Percentiles rank a stretch among this genome's conserved stretches.
Conservation (phyloP, 2,888 invertebrate species). For the Mycogona germanica region DNA sequence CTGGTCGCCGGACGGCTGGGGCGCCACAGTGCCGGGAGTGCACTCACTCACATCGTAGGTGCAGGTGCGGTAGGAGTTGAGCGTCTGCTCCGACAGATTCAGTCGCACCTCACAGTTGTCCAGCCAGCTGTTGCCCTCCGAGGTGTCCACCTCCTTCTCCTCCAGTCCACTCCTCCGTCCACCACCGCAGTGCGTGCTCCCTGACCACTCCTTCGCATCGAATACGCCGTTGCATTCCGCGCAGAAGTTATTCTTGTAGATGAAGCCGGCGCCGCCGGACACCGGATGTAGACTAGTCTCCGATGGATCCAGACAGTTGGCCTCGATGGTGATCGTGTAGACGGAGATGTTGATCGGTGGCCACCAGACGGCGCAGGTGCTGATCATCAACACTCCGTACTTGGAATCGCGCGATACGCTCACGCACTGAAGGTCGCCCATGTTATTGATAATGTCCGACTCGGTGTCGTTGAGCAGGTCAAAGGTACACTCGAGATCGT, state of each 20-base stretch:
- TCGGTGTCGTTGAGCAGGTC: background rate
- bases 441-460: background rate
- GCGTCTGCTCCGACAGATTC: background rate
- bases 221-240: background rate
- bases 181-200: no score
- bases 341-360: background rate
- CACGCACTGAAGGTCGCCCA: constrained; percentile 1
- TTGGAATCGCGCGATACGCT: background rate
- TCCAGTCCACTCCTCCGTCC: no score
- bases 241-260: background rate
- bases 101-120: background rate
- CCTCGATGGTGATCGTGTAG: background rate
- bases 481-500: constrained; percentile 2
- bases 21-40: background rate
- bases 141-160: background rate
- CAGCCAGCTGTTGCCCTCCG: background rate
- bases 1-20: background rate
- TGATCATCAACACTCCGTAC: constrained; percentile 10
- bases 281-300: background rate
- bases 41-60: constrained; percentile 2
- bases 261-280: background rate
- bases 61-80: background rate
- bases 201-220: background rate
- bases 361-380: constrained; percentile 7
- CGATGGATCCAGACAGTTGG: background rate